phyloP scores from a whole-genome alignment of 2,888 invertebrate species.

The Cataglyphis livida region DNA sequence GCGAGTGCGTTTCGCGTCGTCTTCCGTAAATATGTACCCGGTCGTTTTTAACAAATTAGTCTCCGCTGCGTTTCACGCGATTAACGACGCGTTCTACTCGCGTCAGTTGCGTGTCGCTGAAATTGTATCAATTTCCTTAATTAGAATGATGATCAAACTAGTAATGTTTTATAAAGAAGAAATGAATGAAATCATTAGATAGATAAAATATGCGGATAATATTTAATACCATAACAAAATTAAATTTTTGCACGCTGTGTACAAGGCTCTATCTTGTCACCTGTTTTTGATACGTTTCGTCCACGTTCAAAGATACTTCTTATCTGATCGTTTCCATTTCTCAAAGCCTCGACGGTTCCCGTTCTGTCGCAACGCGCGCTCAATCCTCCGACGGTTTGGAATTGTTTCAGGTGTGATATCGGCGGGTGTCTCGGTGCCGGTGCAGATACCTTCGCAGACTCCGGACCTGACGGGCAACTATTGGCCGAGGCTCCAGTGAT shows the following conservation, averaged over 20 bases:
- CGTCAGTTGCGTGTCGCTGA: background rate
- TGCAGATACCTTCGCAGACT: conserved; percentile 95
- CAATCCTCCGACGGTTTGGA: conserved; percentile 26
- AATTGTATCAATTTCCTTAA: background rate
- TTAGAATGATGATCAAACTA: background rate
- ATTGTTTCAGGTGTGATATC: conserved; percentile 93
- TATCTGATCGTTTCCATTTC: background rate
- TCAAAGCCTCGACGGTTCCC: conserved; percentile 18
- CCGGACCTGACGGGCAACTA: conserved; percentile 93
- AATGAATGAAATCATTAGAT: conserved; percentile 23
- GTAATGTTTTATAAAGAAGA: background rate
- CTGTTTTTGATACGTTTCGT: background rate
- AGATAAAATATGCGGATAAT: background rate
- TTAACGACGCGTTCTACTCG: conserved; percentile 35
- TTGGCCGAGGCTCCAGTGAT: conserved; percentile 97
- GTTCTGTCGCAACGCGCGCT: conserved; percentile 35
- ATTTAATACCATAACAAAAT: background rate
- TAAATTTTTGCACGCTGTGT: background rate
- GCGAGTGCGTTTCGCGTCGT: conserved; percentile 21
- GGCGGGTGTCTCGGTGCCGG: conserved; percentile 96
- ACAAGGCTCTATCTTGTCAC: background rate
- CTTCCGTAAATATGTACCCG: conserved; percentile 14
- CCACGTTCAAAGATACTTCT: background rate
- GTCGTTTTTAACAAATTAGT: conserved; percentile 46
- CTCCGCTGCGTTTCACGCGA: conserved; percentile 27